phyloP scores from a whole-genome alignment of 2,113 vertebrate species.

The Poecile atricapillus region DNA sequence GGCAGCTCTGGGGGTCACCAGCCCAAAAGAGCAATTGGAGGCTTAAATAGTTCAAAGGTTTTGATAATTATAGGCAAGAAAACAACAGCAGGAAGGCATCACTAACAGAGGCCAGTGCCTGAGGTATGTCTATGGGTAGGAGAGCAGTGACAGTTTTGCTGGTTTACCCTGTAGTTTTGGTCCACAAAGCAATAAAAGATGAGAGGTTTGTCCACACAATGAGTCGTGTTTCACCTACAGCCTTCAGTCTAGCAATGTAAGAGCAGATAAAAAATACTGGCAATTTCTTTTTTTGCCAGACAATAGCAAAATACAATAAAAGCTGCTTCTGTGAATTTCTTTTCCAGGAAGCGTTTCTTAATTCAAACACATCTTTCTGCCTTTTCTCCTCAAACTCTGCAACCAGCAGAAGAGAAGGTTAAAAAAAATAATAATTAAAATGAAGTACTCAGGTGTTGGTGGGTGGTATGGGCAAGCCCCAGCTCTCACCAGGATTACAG shows the following conservation, averaged over 20 bases:
- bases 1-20: background rate
- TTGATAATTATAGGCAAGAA: background rate
- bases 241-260: background rate
- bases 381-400: background rate
- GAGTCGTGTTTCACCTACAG: background rate
- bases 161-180: background rate
- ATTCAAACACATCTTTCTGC: background rate
- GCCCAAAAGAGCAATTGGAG: background rate
- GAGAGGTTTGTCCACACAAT: background rate
- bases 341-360: background rate
- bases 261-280: background rate
- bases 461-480: background rate
- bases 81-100: background rate
- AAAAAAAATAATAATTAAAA: background rate
- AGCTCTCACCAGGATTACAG: background rate
- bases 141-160: background rate
- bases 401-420: background rate
- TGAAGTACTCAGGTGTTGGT: rapidly evolving
- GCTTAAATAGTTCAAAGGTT: background rate
- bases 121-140: background rate
- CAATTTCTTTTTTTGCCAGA: background rate
- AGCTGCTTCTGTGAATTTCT: background rate
- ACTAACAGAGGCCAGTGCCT: background rate
- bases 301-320: background rate
- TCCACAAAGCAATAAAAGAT: background rate